Evolutionary conservation across 2,113 vertebrate species (phyloP).

Genomic region (Sialia sialis): DNA sequence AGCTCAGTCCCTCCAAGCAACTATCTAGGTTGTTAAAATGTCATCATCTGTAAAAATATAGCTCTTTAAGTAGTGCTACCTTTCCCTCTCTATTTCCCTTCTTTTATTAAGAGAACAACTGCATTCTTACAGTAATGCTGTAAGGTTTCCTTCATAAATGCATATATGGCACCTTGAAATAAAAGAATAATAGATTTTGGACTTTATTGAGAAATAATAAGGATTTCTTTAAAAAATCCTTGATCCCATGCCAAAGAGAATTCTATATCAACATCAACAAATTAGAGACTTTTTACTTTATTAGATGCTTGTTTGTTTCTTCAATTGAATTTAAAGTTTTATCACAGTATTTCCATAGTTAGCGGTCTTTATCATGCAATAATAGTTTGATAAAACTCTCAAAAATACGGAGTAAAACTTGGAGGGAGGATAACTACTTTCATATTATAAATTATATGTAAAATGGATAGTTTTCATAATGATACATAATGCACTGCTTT

Average conservation of each 20-base stretch:
- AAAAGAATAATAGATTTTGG: constrained; percentile 4
- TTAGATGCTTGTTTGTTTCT: not conserved
- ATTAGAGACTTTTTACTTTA: not conserved
- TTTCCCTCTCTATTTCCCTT: not conserved
- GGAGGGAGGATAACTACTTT: constrained; percentile 60
- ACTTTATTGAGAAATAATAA: not conserved
- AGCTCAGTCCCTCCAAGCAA: not conserved
- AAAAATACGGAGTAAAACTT: constrained; percentile 56
- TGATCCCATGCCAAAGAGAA: not conserved
- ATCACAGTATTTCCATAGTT: constrained; percentile 3
- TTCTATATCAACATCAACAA: not conserved
- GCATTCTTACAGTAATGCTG: not conserved
- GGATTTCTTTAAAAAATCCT: not conserved
- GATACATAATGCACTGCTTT: constrained; percentile 53
- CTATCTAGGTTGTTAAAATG: not conserved
- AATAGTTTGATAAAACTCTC: constrained; percentile 43
- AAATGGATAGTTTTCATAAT: constrained; percentile 57
- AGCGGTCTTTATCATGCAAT: not conserved
- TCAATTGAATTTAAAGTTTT: not conserved
- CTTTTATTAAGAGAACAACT: not conserved
- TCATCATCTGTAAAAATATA: not conserved
- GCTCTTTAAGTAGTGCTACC: not conserved
- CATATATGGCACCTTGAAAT: not conserved
- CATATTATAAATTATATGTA: constrained; percentile 57
- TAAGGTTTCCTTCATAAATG: not conserved